Evolutionary conservation across 2,113 vertebrate genomes (phyloP).

Genomic region (Apaloderma vittatum): DNA sequence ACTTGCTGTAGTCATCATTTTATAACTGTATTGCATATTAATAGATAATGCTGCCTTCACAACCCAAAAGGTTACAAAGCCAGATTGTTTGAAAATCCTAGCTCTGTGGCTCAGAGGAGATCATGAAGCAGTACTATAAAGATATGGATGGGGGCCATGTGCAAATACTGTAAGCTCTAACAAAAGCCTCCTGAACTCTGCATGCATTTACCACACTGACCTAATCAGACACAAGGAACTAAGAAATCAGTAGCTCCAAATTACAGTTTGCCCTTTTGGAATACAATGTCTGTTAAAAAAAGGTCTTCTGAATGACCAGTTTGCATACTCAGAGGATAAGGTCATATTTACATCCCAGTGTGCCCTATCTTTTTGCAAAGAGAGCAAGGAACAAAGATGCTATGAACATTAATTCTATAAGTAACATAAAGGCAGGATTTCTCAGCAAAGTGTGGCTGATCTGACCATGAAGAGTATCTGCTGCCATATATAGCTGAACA

Average conservation of each 20-base stretch:
- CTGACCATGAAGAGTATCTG: background rate
- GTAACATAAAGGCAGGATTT: background rate
- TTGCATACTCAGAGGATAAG: background rate
- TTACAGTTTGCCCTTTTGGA: background rate
- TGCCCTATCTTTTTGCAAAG: background rate
- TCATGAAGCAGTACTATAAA: background rate
- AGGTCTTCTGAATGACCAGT: background rate
- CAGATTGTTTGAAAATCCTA: background rate
- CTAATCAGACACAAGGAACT: background rate
- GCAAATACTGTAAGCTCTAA: background rate
- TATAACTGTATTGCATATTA: background rate
- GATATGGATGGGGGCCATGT: background rate
- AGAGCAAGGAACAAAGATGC: background rate
- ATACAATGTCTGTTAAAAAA: background rate
- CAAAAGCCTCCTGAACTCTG: background rate
- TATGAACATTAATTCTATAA: background rate
- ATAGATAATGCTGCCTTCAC: background rate
- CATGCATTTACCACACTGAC: background rate
- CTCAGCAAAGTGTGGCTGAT: background rate
- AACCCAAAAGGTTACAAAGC: background rate
- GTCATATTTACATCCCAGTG: background rate
- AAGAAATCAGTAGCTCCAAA: background rate
- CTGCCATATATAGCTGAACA: constrained; percentile 52
- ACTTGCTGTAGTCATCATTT: background rate
- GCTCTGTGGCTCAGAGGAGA: background rate